phyloP scores from a whole-genome alignment of 2,888 invertebrate species.

The Eumerus sabulonum region DNA sequence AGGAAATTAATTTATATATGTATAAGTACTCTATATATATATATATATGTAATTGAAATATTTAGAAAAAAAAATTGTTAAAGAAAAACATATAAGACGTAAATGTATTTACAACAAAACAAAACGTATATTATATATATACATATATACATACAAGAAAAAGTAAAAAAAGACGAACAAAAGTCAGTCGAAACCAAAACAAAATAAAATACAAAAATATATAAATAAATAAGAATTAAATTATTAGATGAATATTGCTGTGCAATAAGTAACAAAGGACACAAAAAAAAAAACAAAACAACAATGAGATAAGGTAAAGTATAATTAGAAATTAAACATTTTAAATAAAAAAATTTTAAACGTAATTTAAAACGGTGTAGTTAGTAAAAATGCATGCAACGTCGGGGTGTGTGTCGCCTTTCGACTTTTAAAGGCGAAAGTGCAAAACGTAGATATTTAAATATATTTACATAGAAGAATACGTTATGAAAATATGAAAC shows the following conservation, averaged over 20 bases:
- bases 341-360: slow-evolving; percentile 48
- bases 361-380: slow-evolving; percentile 44
- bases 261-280: slow-evolving; percentile 68
- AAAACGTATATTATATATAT: slow-evolving; percentile 69
- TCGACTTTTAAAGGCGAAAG: slow-evolving; percentile 59
- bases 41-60: slow-evolving; percentile 42
- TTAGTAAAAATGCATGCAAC: slow-evolving; percentile 65
- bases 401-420: slow-evolving; percentile 56
- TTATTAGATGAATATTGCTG: slow-evolving; percentile 68
- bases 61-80: slow-evolving; percentile 66
- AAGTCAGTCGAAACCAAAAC: slow-evolving; percentile 38
- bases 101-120: slow-evolving; percentile 70
- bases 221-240: slow-evolving; percentile 39
- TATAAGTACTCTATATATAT: slow-evolving; percentile 55
- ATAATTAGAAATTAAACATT: slow-evolving; percentile 25
- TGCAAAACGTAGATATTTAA: slow-evolving; percentile 63
- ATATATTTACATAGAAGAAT: slow-evolving; percentile 61
- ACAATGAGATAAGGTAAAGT: slow-evolving; percentile 3
- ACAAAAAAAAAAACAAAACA: slow-evolving; percentile 56
- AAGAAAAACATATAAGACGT: slow-evolving; percentile 53
- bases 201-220: too few relatives aligned
- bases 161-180: slow-evolving; percentile 72
- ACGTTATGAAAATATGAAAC: slow-evolving; percentile 26
- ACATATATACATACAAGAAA: slow-evolving; percentile 70
- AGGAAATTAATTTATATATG: slow-evolving; percentile 34